Evolutionary conservation across 2,113 vertebrate species (phyloP), one percentile per base, ranked within the genome.

Genomic region (Pipra filicauda): DNA sequence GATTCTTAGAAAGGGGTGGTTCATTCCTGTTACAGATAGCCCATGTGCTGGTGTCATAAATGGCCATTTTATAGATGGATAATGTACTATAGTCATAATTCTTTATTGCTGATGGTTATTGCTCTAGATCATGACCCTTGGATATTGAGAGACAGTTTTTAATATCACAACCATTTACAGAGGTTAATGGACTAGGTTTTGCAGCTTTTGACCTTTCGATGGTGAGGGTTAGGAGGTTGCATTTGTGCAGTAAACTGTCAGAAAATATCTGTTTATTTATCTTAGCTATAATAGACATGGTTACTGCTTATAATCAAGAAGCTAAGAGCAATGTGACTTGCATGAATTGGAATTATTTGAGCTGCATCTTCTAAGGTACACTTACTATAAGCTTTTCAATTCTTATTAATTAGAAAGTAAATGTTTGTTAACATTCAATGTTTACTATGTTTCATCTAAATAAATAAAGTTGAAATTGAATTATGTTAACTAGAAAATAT

Each of bases 131-230:
- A 97, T 95, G 98, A 98, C 98, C 97, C 97, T 97, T 96, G 91
- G 97, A 98, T 98, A 98, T 98, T 98, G 98, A 97, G 97, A 98
- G 98, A 97, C 98, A 97, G 97, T 98, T 98, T 98, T 98, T 98
- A 98, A 98, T 98, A 98, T 98, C 98, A 97, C 97, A 98, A 95
- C 97, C 98, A 98, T 98, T 98, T 98, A 98, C 95, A 98, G 97
- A 97, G 98, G 98, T 98, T 98, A 98, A 98, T 98, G 98, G 98
- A 98, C 98, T 98, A 93, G 49, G 97, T 97, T 98, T 98, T 98
- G 96, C 88, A 95, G 98, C 96, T 98, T 97, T 97, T 98, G 98
- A 98, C 98, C 98, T 98, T 97, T 98, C 85, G 94, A 98, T 92
- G 86, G 94, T 95, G 85, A 67, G 95, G 97, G 97, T 97, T 97